Evolutionary conservation across 2,113 vertebrate species (phyloP), one percentile per base, ranked within the genome.

Genomic region (Notothenia coriiceps): DNA sequence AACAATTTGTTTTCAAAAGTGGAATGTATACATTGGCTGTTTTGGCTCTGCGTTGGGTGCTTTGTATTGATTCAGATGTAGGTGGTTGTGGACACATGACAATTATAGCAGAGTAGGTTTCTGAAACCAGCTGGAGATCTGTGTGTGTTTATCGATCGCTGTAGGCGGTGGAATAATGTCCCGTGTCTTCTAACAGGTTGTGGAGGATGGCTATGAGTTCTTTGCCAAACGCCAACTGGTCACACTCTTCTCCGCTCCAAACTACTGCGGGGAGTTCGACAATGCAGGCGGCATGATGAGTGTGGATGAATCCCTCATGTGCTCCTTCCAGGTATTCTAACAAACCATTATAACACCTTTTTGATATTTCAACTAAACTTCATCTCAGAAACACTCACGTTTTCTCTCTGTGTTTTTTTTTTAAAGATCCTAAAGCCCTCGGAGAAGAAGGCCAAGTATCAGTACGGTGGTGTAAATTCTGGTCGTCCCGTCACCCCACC

Each of bases 241-340:
- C 73, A 94, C 93, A 63, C 93, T 94, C n/a, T 94, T 94, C 83
- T 94, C 93, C 2, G 93, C 93, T 74, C 93, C 93, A 66, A 94
- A 98, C 95, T 98, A 98, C 83, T 98, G 97, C 87, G 97, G 97
- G 66, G 97, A 98, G 89, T 98, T 98, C 85, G 97, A 98, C 91
- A 98, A 98, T 67, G 97, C 97, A 79, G 97, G 97, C 56, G 97
- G 97, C 86, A 98, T 98, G 97, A 98, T 98, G 97, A 98, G 97
- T 71, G 97, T 98, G 51, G 97, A 98, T 84, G 97, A 98, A 89
- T 98, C 97, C 67, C 94, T 98, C 94, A 98, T 98, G 97, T 98
- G 97, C 90, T 98, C 97, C 46, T 98, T 98, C 93, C 97, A 98
- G 97, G 97, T 98, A 89, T 3, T 14, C 35, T 40, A 1, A 3